Percentiles rank a stretch among this genome's conserved stretches.
Conservation (phyloP, 1,140 invertebrate genomes). For the Heliconius hermathena region DNA sequence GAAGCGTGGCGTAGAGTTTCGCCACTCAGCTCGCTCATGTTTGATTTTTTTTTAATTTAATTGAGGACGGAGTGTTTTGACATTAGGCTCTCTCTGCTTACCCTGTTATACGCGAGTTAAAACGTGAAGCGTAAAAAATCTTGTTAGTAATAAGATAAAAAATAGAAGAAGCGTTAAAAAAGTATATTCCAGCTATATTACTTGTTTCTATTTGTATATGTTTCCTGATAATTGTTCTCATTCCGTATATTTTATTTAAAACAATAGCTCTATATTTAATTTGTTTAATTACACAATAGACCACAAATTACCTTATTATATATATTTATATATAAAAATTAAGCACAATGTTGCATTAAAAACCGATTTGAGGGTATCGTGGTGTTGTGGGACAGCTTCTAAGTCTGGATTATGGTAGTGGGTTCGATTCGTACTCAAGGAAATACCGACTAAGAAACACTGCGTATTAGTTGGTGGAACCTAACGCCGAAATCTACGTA, state of each 20-base stretch:
- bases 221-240: neutral
- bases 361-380: neutral
- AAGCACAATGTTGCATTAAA: neutral
- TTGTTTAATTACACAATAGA: conserved; percentile 3
- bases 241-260: neutral
- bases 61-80: neutral
- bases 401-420: no score
- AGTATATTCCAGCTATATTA: neutral
- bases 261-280: neutral
- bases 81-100: neutral
- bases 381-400: no score
- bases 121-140: neutral
- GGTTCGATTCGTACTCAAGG: no score
- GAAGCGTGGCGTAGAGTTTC: no score
- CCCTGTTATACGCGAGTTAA: neutral
- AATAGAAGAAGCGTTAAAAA: neutral
- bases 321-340: neutral
- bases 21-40: no score
- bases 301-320: conserved; percentile 20
- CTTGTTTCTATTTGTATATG: neutral
- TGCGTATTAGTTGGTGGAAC: no score
- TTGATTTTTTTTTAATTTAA: no score
- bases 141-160: neutral
- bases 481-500: no score
- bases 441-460: no score